Percentiles rank a stretch among this genome's conserved stretches.
These are phyloP conservation scores for Halocaridina rubra DNA, from an alignment of 2,888 invertebrate genomes.

Conservation along the genomic window DNA sequence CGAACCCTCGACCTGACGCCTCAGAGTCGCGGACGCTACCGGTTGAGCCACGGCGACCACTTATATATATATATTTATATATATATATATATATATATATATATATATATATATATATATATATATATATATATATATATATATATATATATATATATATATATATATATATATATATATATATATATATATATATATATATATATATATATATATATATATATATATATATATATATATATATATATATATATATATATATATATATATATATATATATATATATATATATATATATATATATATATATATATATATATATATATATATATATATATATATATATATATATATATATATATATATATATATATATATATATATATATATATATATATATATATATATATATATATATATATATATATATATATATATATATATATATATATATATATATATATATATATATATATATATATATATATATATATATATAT, in stretches of 20 bases:
- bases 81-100: not conserved
- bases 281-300: not conserved
- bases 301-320: not conserved
- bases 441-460: no score
- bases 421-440: no score
- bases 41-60: no score
- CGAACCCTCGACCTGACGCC: no score
- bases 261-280: not conserved
- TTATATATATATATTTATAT: not conserved
- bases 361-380: not conserved
- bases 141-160: not conserved
- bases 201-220: not conserved
- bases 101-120: not conserved
- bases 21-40: no score
- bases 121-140: not conserved
- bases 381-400: not conserved
- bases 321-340: not conserved
- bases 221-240: not conserved
- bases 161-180: not conserved
- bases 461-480: no score
- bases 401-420: not conserved
- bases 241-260: not conserved
- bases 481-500: no score
- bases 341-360: not conserved
- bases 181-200: not conserved